A percentile compares a stretch with the other conserved stretches of the same genome.
Evolutionary conservation across 1,140 invertebrate genomes (phyloP).

Genomic region (Drosophila miranda): DNA sequence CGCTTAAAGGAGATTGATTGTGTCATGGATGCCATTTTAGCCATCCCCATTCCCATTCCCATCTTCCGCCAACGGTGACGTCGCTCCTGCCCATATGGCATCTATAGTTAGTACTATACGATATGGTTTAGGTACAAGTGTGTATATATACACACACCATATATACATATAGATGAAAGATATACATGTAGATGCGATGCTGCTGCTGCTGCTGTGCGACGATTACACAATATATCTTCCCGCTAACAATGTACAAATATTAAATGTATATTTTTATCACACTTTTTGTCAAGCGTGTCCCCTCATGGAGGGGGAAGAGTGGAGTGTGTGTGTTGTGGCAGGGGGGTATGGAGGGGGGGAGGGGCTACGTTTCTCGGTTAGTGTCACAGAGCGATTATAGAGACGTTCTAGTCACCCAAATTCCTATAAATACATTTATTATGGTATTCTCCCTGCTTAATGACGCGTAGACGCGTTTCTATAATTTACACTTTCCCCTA

Average conservation of each 20-base stretch:
- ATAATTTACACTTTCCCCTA: conserved; percentile 74
- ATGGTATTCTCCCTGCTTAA: conserved; percentile 79
- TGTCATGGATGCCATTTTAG: conserved; percentile 44
- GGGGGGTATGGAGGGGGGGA: not conserved
- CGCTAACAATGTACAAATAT: conserved; percentile 80
- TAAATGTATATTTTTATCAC: conserved; percentile 81
- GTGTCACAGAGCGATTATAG: conserved; percentile 77
- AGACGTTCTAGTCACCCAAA: conserved; percentile 76
- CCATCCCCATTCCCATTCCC: not conserved
- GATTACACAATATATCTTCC: conserved; percentile 79
- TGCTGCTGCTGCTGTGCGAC: conserved; percentile 19
- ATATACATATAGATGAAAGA: conserved; percentile 25
- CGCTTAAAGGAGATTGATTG: conserved; percentile 62
- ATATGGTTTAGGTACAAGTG: no score
- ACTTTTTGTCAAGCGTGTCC: conserved; percentile 57
- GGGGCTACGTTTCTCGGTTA: conserved; percentile 67
- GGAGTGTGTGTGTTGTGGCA: not conserved
- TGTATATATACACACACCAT: conserved; percentile 1
- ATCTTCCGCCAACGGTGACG: conserved; percentile 37
- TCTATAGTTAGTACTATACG: not conserved
- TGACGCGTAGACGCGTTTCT: conserved; percentile 73
- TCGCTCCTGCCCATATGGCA: conserved; percentile 39
- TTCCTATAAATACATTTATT: conserved; percentile 80
- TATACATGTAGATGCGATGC: conserved; percentile 9
- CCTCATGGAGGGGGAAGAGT: not conserved